These are phyloP conservation scores for Orbicella faveolata DNA, from an alignment of 64 coral and sea anemone genomes.

Conservation along the genomic window DNA sequence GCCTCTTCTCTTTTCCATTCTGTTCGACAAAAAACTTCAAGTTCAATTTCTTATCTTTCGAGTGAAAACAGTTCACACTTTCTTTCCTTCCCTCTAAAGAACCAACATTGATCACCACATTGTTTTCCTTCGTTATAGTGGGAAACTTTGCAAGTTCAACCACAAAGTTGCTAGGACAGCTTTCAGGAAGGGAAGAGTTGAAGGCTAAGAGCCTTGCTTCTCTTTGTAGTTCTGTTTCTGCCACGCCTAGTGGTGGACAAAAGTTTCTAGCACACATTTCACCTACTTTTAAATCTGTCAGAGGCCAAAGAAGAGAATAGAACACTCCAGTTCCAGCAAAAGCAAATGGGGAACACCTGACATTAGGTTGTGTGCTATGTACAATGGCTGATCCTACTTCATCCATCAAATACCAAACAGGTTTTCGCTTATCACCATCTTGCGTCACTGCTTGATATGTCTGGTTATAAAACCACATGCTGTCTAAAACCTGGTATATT, in stretches of 20 bases:
- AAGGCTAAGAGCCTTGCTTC: constrained; percentile 73
- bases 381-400: constrained; percentile 75
- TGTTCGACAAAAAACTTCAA: constrained; percentile 72
- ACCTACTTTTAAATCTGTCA: constrained; percentile 58
- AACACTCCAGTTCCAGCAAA: constrained; percentile 72
- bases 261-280: constrained; percentile 75
- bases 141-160: constrained; percentile 46
- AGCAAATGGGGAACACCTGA: constrained; percentile 82
- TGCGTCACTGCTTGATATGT: constrained; percentile 70
- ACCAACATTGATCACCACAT: constrained; percentile 7
- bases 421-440: constrained; percentile 42
- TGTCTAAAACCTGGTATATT: constrained; percentile 43
- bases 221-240: constrained; percentile 56
- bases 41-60: constrained; percentile 7
- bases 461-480: constrained; percentile 91
- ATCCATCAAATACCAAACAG: constrained; percentile 89
- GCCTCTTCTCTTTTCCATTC: constrained; percentile 8
- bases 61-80: background rate
- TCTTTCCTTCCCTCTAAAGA: constrained; percentile 4
- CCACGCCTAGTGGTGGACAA: constrained; percentile 50
- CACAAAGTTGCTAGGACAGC: constrained; percentile 52
- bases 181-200: constrained; percentile 41
- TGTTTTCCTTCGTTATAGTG: background rate
- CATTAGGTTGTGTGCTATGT: constrained; percentile 65
- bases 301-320: constrained; percentile 79